Conservation (phyloP, 1,140 invertebrate species). For the Dreissena rostriformis region DNA sequence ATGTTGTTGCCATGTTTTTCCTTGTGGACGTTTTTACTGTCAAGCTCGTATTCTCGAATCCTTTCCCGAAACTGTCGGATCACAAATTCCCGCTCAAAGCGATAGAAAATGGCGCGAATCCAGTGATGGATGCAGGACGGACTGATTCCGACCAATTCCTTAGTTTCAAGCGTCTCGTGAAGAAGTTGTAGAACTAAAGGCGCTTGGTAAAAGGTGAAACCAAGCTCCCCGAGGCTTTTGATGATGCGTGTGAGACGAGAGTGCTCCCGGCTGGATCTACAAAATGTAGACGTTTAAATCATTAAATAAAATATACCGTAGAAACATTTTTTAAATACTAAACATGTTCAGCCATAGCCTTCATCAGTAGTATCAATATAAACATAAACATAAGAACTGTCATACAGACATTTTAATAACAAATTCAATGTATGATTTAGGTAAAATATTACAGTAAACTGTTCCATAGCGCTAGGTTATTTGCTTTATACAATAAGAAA, state of each 20-base stretch:
- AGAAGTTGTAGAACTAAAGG: conserved; percentile 12
- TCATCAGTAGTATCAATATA: too few relatives aligned
- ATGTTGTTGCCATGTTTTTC: too few relatives aligned
- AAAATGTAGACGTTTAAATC: neutral
- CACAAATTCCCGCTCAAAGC: conserved; percentile 14
- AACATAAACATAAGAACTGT: too few relatives aligned
- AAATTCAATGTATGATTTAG: too few relatives aligned
- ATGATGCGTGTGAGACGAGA: conserved; percentile 8
- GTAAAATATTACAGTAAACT: too few relatives aligned
- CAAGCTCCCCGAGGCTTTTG: conserved; percentile 21
- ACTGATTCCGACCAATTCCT: neutral
- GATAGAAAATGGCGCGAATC: neutral
- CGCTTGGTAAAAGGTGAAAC: conserved; percentile 19
- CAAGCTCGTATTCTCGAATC: neutral
- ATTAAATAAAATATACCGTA: too few relatives aligned
- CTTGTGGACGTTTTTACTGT: neutral
- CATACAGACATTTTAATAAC: too few relatives aligned
- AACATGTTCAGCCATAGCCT: too few relatives aligned
- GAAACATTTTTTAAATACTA: too few relatives aligned
- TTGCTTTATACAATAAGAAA: too few relatives aligned
- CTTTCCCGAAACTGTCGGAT: conserved; percentile 6
- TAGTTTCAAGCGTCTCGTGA: conserved; percentile 17
- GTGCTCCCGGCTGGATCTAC: neutral
- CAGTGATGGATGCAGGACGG: conserved; percentile 9
- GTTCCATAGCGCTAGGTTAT: too few relatives aligned